phyloP scores from a whole-genome alignment of 2,113 vertebrate genomes.

The Brienomyrus brachyistius region DNA sequence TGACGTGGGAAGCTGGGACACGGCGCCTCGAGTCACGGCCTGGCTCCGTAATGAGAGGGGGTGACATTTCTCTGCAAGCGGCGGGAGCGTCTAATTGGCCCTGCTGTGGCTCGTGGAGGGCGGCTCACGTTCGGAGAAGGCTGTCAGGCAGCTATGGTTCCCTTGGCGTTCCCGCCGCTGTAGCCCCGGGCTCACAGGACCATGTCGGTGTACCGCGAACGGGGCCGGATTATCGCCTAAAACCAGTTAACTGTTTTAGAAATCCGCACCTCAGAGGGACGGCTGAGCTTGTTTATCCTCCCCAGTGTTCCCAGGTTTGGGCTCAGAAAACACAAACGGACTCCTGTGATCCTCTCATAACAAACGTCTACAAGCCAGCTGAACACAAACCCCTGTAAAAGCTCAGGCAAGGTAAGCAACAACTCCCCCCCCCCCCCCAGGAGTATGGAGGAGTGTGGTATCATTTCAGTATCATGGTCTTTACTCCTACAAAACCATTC shows the following conservation, averaged over 20 bases:
- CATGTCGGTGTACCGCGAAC: conserved; percentile 6
- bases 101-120: not conserved
- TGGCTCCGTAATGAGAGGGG: not conserved
- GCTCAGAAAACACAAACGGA: not conserved
- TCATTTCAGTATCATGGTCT: not conserved
- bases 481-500: not conserved
- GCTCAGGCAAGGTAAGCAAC: not conserved
- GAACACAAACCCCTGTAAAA: conserved; percentile 15
- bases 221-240: conserved; percentile 22
- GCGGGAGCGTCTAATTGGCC: not conserved
- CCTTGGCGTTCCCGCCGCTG: too few species aligned
- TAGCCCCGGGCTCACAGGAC: not conserved
- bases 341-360: conserved; percentile 22
- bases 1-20: not conserved
- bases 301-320: conserved; percentile 11
- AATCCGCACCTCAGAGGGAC: conserved; percentile 19
- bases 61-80: not conserved
- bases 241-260: conserved; percentile 23
- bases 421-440: not conserved
- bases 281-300: conserved; percentile 7
- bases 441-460: not conserved
- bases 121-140: not conserved
- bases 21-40: not conserved
- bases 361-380: not conserved
- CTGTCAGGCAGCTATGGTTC: not conserved